Evolutionary conservation across 2,888 invertebrate genomes (phyloP).

Genomic region (Netelia inedita): DNA sequence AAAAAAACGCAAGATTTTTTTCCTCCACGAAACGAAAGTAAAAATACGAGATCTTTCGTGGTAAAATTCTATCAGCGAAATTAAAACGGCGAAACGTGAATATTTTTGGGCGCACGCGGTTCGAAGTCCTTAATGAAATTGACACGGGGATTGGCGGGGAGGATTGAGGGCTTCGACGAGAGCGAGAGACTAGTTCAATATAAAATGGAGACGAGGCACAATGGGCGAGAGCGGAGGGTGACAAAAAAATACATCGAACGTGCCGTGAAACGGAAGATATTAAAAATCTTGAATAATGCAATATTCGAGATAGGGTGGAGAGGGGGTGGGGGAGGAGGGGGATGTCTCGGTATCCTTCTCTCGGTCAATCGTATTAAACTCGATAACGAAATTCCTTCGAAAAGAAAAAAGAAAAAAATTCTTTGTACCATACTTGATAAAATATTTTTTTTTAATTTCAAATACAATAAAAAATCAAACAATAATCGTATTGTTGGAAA

Average conservation of each 20-base stretch:
- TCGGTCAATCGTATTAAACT: not conserved
- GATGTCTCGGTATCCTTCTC: conserved; percentile 13
- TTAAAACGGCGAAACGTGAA: not conserved
- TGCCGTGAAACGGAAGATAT: conserved; percentile 49
- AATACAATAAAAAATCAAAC: not conserved
- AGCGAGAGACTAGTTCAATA: conserved; percentile 24
- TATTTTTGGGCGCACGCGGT: conserved; percentile 15
- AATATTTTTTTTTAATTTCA: not conserved
- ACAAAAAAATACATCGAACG: not conserved
- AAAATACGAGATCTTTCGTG: not conserved
- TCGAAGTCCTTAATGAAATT: conserved; percentile 50
- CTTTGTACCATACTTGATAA: not conserved
- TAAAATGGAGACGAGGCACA: conserved; percentile 17
- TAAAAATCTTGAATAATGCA: conserved; percentile 59
- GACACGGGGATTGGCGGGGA: conserved; percentile 17
- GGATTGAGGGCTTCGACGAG: not conserved
- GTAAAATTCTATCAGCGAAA: not conserved
- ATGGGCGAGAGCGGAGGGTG: not conserved
- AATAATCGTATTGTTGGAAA: not conserved
- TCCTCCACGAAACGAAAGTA: not conserved
- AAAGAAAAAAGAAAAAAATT: not conserved
- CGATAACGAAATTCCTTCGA: not conserved
- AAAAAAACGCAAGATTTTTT: conserved; percentile 8
- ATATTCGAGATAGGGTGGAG: not conserved
- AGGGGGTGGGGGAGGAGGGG: conserved; percentile 7